Conservation (phyloP, 2,797 vertebrate species). For the Martes flavigula region DNA sequence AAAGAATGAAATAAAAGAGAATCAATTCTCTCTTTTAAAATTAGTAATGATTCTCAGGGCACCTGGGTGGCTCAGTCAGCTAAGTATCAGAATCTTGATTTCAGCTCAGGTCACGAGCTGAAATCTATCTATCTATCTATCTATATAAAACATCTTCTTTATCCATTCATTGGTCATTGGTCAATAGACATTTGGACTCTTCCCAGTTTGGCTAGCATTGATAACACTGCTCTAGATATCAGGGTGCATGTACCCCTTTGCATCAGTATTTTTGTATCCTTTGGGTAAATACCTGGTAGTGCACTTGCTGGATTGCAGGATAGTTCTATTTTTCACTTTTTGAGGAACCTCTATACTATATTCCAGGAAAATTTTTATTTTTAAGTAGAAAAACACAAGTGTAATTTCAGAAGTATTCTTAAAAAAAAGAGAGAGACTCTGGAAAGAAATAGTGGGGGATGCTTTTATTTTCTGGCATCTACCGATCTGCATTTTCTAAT, state of each 20-base stretch:
- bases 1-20: background rate
- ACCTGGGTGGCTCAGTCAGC: background rate
- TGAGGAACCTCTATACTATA: background rate
- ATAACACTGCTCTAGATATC: no score
- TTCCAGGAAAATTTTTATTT: background rate
- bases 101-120: background rate
- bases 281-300: no score
- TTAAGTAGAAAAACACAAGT: background rate
- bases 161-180: no score
- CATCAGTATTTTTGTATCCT: no score
- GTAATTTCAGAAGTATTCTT: background rate
- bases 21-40: background rate
- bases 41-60: background rate
- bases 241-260: no score
- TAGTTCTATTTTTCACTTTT: background rate
- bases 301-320: no score
- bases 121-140: no score
- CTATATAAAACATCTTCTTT: no score
- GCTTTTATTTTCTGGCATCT: background rate
- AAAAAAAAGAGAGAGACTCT: background rate
- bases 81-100: background rate
- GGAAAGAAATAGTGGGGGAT: background rate
- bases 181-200: no score
- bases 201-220: no score
- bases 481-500: background rate